phyloP scores from a whole-genome alignment of 2,113 vertebrate species.

The Ranitomeya variabilis region DNA sequence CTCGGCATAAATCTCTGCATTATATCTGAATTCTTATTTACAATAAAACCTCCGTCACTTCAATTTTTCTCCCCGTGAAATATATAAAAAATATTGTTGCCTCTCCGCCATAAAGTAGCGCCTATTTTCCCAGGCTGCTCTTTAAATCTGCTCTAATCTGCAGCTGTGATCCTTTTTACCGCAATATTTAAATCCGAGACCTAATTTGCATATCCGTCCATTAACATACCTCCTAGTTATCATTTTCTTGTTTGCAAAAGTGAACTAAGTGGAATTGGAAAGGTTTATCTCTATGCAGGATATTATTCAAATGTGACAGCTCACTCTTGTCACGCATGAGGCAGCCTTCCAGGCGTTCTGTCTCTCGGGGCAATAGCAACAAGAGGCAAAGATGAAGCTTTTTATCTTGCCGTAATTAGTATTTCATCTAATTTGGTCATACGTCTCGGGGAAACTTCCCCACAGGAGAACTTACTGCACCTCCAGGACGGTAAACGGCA shows the following conservation, averaged over 20 bases:
- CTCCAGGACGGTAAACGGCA: background rate
- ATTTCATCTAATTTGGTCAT: slow-evolving; percentile 62
- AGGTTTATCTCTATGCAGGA: slow-evolving; percentile 66
- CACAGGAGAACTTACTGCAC: background rate
- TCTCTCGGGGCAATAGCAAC: slow-evolving; percentile 54
- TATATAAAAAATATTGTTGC: background rate
- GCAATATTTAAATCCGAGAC: slow-evolving; percentile 70
- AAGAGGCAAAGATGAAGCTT: slow-evolving; percentile 58
- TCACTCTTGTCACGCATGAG: slow-evolving; percentile 68
- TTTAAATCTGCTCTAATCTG: slow-evolving; percentile 51
- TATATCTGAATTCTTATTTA: slow-evolving; percentile 17
- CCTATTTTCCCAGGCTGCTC: slow-evolving; percentile 14
- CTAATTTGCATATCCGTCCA: slow-evolving; percentile 72
- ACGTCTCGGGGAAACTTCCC: slow-evolving; percentile 47
- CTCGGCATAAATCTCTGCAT: background rate
- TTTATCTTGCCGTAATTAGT: slow-evolving; percentile 64
- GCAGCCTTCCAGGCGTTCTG: slow-evolving; percentile 65
- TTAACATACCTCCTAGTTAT: slow-evolving; percentile 71
- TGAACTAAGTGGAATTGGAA: slow-evolving; percentile 56
- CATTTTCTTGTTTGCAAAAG: slow-evolving; percentile 70
- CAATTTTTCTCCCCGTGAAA: background rate
- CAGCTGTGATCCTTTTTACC: slow-evolving; percentile 66
- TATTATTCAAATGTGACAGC: slow-evolving; percentile 73
- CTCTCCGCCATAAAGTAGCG: slow-evolving; percentile 9
- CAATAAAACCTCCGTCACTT: slow-evolving; percentile 10